A percentile compares a stretch with the other conserved stretches of the same genome.
These are phyloP conservation scores for Nemopilema nomurai DNA, from an alignment of 30 jellyfish, hydroid and myxozoan genomes.

Conservation along the genomic window DNA sequence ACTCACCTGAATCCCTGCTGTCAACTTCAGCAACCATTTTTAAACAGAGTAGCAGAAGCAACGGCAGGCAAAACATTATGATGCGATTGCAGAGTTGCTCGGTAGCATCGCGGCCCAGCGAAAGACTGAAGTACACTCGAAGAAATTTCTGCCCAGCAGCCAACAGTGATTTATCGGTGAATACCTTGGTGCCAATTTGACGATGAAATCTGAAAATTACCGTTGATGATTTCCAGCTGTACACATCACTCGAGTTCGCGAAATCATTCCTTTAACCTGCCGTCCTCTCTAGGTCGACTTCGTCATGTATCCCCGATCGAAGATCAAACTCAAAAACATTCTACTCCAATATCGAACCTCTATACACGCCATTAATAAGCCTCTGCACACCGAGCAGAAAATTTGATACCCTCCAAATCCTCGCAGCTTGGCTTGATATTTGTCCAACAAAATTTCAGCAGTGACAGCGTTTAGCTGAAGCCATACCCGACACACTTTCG, in stretches of 20 bases:
- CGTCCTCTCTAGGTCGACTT: not conserved
- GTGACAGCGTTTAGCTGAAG: not conserved
- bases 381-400: constrained; percentile 1
- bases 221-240: constrained; percentile 65
- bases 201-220: constrained; percentile 39
- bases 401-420: constrained; percentile 30
- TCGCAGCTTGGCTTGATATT: not conserved
- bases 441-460: not conserved
- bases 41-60: constrained; percentile 7
- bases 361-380: not conserved
- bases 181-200: constrained; percentile 58
- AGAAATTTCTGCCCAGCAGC: constrained; percentile 47
- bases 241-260: constrained; percentile 14
- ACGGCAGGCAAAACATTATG: constrained; percentile 32
- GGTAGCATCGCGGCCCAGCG: constrained; percentile 21
- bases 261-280: not conserved
- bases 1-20: constrained; percentile 41
- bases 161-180: constrained; percentile 25
- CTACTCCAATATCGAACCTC: not conserved
- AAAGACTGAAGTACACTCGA: not conserved
- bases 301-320: not conserved
- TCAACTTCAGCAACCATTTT: constrained; percentile 22
- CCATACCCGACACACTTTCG: not conserved
- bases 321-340: not conserved
- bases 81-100: not conserved